Base-by-base conservation (phyloP, 2,888 invertebrate genomes). In the Cetonia aurata region DNA sequence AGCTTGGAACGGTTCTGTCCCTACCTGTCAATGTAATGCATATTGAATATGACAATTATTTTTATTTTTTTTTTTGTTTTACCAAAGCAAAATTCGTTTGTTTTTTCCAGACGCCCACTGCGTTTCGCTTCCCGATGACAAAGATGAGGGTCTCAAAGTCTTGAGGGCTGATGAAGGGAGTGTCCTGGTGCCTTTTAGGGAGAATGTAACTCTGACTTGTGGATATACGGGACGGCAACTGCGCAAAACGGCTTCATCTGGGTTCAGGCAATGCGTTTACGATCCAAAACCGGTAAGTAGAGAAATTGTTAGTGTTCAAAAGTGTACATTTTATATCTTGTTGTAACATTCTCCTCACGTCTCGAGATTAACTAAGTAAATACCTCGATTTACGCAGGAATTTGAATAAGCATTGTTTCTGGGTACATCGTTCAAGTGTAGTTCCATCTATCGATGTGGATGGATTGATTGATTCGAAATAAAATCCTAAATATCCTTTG, bases 211-310 rank as follows among this genome's bases (percentile, higher is more conserved):
- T 0, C 87, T 96, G 9, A 90, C 90, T 67, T 96, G 97, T 80
- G 89, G 90, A 62, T 90, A 90, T 67, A 88, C 91, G 46, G 96
- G 96, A 25, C 89, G 93, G 73, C 91, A 91, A 65, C 82, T 96
- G 6, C 87, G 95, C 75, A 91, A 92, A 78, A 96, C 96, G 1
- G 89, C 93, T 0, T 92, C 95, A 3, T 91, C 96, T 6, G 88
- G 90, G 0, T 96, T 96, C 83, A 91, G 98, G 72, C 97, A 98
- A 82, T 98, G 98, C 84, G 97, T 96, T 25, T 98, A 96, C 81
- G 96, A 98, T 85, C 97, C 97, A 0, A 94, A 95, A 84, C 92
- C 93, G 46, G 91, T 90, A 84, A 84, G 86, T 79, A 70, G 25
- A 25, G 25, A 25, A 25, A 25, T 25, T 48, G n/a, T n/a, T n/a